Percentiles rank a stretch among this genome's conserved stretches.
phyloP scores from a whole-genome alignment of 1,140 invertebrate species.

The Cardiocondyla obscurior region DNA sequence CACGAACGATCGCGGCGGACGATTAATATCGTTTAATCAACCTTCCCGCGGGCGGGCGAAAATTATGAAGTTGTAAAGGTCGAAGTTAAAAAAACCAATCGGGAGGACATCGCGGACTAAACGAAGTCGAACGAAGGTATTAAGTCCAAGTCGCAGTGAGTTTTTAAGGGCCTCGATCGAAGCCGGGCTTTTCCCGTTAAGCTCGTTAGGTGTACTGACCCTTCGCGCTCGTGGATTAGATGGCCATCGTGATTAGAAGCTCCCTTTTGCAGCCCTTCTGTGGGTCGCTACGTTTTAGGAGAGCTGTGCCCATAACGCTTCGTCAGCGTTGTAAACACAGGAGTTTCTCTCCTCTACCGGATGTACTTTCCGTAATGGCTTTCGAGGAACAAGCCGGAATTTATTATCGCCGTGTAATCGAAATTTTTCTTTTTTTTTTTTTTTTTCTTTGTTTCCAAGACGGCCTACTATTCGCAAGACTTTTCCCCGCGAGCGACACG shows the following conservation, averaged over 20 bases:
- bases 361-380: constrained; percentile 27
- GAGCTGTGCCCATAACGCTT: constrained; percentile 29
- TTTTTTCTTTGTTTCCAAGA: too few relatives aligned
- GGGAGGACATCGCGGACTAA: neutral
- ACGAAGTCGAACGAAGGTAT: neutral
- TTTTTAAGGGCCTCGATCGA: constrained; percentile 13
- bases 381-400: neutral
- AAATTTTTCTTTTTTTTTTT: too few relatives aligned
- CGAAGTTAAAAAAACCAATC: neutral
- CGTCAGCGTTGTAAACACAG: constrained; percentile 44
- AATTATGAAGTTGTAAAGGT: neutral
- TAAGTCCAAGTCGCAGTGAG: neutral
- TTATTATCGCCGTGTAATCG: neutral
- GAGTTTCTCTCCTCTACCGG: neutral
- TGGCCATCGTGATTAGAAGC: constrained; percentile 59
- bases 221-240: constrained; percentile 59
- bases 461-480: neutral
- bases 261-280: constrained; percentile 3
- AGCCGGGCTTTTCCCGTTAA: constrained; percentile 35
- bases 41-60: neutral
- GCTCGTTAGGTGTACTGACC: constrained; percentile 11
- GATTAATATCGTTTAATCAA: constrained; percentile 1
- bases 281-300: constrained; percentile 34
- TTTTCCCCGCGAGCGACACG: neutral
- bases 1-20: neutral